A percentile compares a stretch with the other conserved stretches of the same genome.
phyloP scores from a whole-genome alignment of 2,113 vertebrate species.

The Chamaea fasciata region DNA sequence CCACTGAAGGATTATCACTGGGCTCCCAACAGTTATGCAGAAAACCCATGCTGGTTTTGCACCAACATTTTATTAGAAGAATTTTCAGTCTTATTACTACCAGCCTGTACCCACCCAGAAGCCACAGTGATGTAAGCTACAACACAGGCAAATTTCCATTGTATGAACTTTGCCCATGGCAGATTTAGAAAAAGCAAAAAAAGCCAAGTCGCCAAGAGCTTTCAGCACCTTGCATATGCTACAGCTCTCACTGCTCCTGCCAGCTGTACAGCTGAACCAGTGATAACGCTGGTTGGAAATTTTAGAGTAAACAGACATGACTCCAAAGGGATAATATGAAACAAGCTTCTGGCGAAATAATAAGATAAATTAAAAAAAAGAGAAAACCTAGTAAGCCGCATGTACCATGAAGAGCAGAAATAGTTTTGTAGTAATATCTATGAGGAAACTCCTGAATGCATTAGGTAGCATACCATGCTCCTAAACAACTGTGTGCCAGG shows the following conservation, averaged over 20 bases:
- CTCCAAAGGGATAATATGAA: not conserved
- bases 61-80: not conserved
- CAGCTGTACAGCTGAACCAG: constrained; percentile 31
- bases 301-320: not conserved
- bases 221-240: not conserved
- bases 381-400: not conserved
- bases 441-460: not conserved
- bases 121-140: not conserved
- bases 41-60: not conserved
- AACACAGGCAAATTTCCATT: not conserved
- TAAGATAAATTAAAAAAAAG: not conserved
- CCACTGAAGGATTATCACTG: constrained; percentile 13
- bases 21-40: not conserved
- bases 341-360: not conserved
- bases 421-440: not conserved
- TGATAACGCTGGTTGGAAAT: not conserved
- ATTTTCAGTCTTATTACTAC: not conserved
- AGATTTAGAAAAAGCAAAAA: not conserved
- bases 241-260: not conserved
- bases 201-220: not conserved
- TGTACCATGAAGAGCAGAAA: not conserved
- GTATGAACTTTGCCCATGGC: not conserved
- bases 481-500: not conserved
- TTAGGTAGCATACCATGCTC: not conserved
- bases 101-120: not conserved